Base-by-base conservation (phyloP, 2,113 vertebrate species). In the Indri indri region DNA sequence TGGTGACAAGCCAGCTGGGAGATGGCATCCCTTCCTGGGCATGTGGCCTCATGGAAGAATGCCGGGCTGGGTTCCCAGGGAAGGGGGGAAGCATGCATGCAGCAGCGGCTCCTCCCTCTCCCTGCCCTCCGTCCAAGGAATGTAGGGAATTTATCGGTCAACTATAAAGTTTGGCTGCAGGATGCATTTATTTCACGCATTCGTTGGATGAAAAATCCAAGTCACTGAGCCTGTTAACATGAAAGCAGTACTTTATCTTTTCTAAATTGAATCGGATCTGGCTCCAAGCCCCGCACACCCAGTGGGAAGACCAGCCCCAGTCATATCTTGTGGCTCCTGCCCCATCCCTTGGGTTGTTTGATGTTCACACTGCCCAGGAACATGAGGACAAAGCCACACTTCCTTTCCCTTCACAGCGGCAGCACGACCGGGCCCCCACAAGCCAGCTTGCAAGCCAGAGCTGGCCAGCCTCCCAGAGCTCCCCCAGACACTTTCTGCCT, bases 191-290 rank as follows among this genome's bases (percentile, higher is more conserved):
- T 42, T 76, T 14, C 57, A 40, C 8, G 45, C 16, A 20, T 63
- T 65, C 12, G 40, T 6, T 82, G 23, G 14, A 77, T 32, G 8
- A 63, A 37, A 93, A 63, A 34, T 3, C 34, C 63, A 84, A 70
- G 34, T 37, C 20, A 30, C 71, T 12, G n/a, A 23, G 40, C 6
- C 57, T 45, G 8, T 22, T 80, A 40, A 47, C 84, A 71, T n/a
- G 82, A 95, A 94, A 88, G 59, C 85, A 81, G 52, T 18, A 85
- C 5, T 34, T 70, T 37, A n/a, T 71, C 18, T 81, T 80, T 61
- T 47, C 70, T 76, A 79, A 74, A 52, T 37, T 59, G 37, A 50
- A 23, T 92, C 74, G 30, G 30, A 87, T 76, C 40, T 83, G 82
- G 57, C 42, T 83, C 87, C 61, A 30, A 79, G 50, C 40, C 27